Conservation (phyloP, 2,888 invertebrate genomes). For the Tridacna gigas region DNA sequence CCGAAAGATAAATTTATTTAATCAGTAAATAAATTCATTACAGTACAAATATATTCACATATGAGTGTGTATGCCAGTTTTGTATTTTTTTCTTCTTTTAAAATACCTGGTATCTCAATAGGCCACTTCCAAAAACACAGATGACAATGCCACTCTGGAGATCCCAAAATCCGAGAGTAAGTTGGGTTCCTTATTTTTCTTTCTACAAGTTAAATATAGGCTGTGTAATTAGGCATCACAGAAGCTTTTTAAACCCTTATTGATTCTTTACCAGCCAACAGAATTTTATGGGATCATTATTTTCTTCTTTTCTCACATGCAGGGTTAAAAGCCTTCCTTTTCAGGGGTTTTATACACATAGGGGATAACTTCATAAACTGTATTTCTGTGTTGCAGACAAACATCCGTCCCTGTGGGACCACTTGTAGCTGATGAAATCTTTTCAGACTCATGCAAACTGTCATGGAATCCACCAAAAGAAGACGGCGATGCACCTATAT, state of each 20-base stretch:
- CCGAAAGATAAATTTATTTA: too few relatives aligned
- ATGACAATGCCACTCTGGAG: constrained; percentile 81
- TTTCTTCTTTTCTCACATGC: not conserved
- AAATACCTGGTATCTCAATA: constrained; percentile 43
- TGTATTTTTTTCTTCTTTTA: not conserved
- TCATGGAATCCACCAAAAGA: constrained; percentile 86
- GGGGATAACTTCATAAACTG: too few relatives aligned
- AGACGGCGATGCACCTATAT: constrained; percentile 85
- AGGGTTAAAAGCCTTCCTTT: too few relatives aligned
- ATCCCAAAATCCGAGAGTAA: constrained; percentile 82
- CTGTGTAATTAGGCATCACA: too few relatives aligned
- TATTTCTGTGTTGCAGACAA: constrained; percentile 77
- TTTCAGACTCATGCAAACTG: constrained; percentile 86
- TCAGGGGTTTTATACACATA: too few relatives aligned
- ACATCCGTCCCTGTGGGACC: constrained; percentile 85
- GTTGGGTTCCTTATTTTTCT: too few relatives aligned
- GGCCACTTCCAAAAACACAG: constrained; percentile 77
- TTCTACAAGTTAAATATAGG: too few relatives aligned
- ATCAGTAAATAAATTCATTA: not conserved
- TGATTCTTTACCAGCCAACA: not conserved
- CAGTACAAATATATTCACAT: not conserved
- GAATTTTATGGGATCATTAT: not conserved
- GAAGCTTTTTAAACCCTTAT: too few relatives aligned
- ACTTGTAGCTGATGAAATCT: constrained; percentile 85
- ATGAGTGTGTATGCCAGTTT: not conserved